Conservation (phyloP, 2,797 vertebrate genomes). For the Amphiprion clarkii region DNA sequence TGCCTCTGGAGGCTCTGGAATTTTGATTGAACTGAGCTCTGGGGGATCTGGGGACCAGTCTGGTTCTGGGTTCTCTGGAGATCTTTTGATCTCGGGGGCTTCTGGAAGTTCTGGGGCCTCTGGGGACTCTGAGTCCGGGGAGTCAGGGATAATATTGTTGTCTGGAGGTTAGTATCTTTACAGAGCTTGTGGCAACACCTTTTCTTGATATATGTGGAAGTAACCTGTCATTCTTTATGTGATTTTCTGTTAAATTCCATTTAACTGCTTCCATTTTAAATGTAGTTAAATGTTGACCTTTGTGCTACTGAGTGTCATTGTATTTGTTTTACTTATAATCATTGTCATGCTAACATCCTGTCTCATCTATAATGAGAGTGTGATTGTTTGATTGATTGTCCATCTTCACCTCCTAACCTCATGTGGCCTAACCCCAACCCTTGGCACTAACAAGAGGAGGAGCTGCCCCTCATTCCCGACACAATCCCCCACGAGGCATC, state of each 20-base stretch:
- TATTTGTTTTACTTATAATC: constrained; percentile 48
- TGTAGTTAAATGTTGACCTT: constrained; percentile 76
- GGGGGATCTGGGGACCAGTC: constrained; percentile 78
- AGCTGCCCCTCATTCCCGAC: constrained; percentile 68
- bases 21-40: constrained; percentile 69
- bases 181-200: constrained; percentile 20
- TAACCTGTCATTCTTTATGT: constrained; percentile 29
- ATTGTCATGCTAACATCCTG: constrained; percentile 49
- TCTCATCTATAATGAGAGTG: constrained; percentile 42
- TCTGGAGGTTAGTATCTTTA: constrained; percentile 85
- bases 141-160: constrained; percentile 75
- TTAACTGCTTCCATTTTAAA: constrained; percentile 68
- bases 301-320: constrained; percentile 30
- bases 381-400: constrained; percentile 68
- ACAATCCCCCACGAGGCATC: constrained; percentile 74
- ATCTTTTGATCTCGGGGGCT: constrained; percentile 67
- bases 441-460: constrained; percentile 87
- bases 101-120: constrained; percentile 78
- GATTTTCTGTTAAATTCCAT: constrained; percentile 65
- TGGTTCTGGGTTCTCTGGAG: constrained; percentile 76
- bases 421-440: constrained; percentile 73
- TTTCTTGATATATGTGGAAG: constrained; percentile 8
- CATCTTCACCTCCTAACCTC: constrained; percentile 66
- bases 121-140: constrained; percentile 72
- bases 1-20: constrained; percentile 61